A percentile compares a stretch with the other conserved stretches of the same genome.
These are phyloP conservation scores for Phortica okadai DNA, from an alignment of 2,888 invertebrate genomes.

Conservation along the genomic window DNA sequence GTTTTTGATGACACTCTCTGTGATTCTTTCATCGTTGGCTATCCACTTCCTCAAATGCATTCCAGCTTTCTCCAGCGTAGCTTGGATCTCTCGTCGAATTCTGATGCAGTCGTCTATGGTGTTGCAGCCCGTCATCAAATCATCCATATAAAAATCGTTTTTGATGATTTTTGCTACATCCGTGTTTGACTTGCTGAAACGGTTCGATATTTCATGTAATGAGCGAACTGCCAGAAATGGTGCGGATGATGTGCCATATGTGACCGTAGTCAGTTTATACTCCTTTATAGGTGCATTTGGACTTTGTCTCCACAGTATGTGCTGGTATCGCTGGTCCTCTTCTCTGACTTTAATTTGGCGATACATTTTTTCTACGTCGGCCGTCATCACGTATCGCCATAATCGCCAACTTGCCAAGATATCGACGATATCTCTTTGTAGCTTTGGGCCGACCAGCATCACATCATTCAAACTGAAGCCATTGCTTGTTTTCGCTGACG, in stretches of 20 bases:
- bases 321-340: too few relatives aligned
- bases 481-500: slow-evolving; percentile 45
- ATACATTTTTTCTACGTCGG: slow-evolving; percentile 65
- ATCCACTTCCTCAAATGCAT: slow-evolving; percentile 47
- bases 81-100: slow-evolving; percentile 27
- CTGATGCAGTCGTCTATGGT: slow-evolving; percentile 37
- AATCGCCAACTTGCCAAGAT: slow-evolving; percentile 44
- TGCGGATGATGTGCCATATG: slow-evolving; percentile 53
- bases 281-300: slow-evolving; percentile 40
- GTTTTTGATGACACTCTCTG: too few relatives aligned
- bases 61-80: slow-evolving; percentile 36
- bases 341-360: slow-evolving; percentile 57
- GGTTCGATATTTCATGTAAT: neutral
- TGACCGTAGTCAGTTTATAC: slow-evolving; percentile 54
- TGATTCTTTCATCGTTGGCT: too few relatives aligned
- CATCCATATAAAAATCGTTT: slow-evolving; percentile 47
- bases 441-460: slow-evolving; percentile 54
- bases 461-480: slow-evolving; percentile 56
- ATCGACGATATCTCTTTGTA: slow-evolving; percentile 54
- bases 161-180: too few relatives aligned
- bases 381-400: slow-evolving; percentile 50
- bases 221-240: slow-evolving; percentile 33
- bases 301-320: slow-evolving; percentile 47
- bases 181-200: slow-evolving; percentile 42
- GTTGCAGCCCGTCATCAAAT: slow-evolving; percentile 45